Evolutionary conservation across 2,888 invertebrate genomes (phyloP).

Genomic region (Caenorhabditis sinica): DNA sequence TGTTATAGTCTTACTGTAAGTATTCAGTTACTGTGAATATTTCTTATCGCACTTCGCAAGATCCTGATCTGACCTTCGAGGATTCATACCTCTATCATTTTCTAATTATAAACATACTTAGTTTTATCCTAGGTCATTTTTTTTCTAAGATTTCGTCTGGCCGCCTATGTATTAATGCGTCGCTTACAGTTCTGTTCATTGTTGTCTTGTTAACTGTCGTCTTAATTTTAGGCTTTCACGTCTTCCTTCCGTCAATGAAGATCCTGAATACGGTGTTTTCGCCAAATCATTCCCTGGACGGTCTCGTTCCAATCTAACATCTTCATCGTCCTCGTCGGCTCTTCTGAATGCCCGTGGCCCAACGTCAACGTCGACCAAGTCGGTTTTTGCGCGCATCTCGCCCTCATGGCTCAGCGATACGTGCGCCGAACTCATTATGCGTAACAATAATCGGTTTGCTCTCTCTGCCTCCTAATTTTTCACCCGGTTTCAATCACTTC

Average conservation of each 20-base stretch:
- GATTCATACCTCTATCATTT: too few relatives aligned
- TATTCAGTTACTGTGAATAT: too few relatives aligned
- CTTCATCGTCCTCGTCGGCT: conserved; percentile 17
- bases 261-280: conserved; percentile 35
- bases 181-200: not conserved
- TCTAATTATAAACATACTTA: too few relatives aligned
- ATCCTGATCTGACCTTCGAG: too few relatives aligned
- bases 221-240: conserved; percentile 43
- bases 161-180: not conserved
- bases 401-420: conserved; percentile 70
- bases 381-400: conserved; percentile 72
- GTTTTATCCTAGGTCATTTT: not conserved
- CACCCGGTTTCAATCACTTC: conserved; percentile 33
- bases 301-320: conserved; percentile 42
- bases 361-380: conserved; percentile 46
- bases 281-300: conserved; percentile 38
- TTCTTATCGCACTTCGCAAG: too few relatives aligned
- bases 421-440: conserved; percentile 63
- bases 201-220: conserved; percentile 23
- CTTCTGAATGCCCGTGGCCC: conserved; percentile 16
- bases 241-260: conserved; percentile 44
- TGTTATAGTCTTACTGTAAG: not conserved
- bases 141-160: not conserved
- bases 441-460: conserved; percentile 68
- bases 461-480: conserved; percentile 21